Percentiles rank a stretch among this genome's conserved stretches.
Evolutionary conservation across 2,888 invertebrate genomes (phyloP).

Genomic region (Parnassius glacialis): DNA sequence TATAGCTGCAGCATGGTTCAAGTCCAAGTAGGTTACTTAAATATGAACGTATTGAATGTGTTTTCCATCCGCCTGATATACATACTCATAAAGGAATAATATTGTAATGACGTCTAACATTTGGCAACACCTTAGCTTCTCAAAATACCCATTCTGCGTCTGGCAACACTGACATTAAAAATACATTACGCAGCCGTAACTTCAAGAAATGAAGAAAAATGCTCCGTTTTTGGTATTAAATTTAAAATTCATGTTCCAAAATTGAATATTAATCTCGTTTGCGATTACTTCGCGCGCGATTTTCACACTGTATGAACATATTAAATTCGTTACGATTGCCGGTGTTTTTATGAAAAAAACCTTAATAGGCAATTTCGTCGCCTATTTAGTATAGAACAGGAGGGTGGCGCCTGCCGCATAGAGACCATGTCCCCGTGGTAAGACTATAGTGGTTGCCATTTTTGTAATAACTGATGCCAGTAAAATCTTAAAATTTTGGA

Average conservation of each 20-base stretch:
- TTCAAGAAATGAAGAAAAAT: conserved; percentile 9
- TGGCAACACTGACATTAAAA: conserved; percentile 17
- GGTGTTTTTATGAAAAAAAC: no score
- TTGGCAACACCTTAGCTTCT: conserved; percentile 6
- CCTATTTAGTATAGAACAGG: no score
- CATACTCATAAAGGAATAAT: not conserved
- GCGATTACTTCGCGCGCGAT: not conserved
- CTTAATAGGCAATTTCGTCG: no score
- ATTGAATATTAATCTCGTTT: not conserved
- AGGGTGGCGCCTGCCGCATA: no score
- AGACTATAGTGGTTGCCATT: no score
- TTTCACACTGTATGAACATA: no score
- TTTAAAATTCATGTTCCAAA: conserved; percentile 4
- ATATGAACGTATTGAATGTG: not conserved
- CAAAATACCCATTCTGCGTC: not conserved
- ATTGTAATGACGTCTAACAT: conserved; percentile 10
- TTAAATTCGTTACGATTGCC: no score
- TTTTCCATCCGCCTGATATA: not conserved
- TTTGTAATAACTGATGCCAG: no score
- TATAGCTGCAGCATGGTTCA: no score
- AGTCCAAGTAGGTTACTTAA: no score
- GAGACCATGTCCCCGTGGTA: no score
- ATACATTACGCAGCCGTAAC: conserved; percentile 10
- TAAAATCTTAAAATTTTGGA: no score
- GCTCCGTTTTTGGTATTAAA: not conserved